phyloP scores from a whole-genome alignment of 2,888 invertebrate genomes.

The Dynastes hyllus region DNA sequence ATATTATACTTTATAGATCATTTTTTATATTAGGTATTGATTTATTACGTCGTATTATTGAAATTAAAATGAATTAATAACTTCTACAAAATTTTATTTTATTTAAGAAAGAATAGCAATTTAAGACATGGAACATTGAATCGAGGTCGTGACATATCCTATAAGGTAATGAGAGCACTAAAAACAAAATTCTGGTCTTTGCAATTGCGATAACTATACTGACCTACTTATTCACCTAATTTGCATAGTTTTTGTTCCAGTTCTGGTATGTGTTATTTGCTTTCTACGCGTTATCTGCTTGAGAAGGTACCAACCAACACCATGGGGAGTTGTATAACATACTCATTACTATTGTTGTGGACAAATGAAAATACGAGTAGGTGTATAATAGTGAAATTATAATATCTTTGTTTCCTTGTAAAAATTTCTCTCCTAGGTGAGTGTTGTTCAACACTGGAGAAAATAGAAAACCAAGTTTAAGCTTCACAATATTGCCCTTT shows the following conservation, averaged over 20 bases:
- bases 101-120: not conserved
- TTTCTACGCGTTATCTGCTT: constrained; percentile 24
- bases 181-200: constrained; percentile 29
- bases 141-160: constrained; percentile 12
- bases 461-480: too few relatives aligned
- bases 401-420: not conserved
- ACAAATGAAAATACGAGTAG: constrained; percentile 11
- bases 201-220: not conserved
- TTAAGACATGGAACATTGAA: constrained; percentile 3
- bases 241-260: constrained; percentile 43
- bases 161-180: constrained; percentile 35
- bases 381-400: constrained; percentile 1
- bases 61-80: not conserved
- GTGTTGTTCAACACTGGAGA: not conserved
- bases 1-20: too few relatives aligned
- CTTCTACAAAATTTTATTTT: not conserved
- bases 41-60: not conserved
- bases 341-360: constrained; percentile 26
- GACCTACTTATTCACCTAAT: constrained; percentile 32
- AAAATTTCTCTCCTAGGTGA: constrained; percentile 25
- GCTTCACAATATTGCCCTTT: too few relatives aligned
- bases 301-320: not conserved
- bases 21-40: not conserved
- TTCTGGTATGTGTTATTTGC: constrained; percentile 26
- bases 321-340: constrained; percentile 5